phyloP scores from a whole-genome alignment of 1,140 invertebrate genomes.

The Hormaphis cornu region DNA sequence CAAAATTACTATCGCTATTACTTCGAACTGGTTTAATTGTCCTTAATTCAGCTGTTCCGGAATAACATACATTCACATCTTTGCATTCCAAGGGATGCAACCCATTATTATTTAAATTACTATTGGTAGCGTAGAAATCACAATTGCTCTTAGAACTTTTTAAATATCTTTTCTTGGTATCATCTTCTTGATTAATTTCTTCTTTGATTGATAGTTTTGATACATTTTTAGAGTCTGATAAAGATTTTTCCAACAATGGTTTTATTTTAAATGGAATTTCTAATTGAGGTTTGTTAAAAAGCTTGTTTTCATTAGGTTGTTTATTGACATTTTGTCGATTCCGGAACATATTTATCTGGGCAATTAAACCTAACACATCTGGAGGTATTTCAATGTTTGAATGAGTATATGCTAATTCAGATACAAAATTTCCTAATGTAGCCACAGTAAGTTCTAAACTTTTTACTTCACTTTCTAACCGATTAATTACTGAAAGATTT shows the following conservation, averaged over 20 bases:
- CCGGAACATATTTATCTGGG: conserved; percentile 45
- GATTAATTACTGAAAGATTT: conserved; percentile 50
- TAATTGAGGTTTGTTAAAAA: background rate
- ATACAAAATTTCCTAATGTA: conserved; percentile 53
- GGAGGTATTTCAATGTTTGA: conserved; percentile 54
- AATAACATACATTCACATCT: conserved; percentile 56
- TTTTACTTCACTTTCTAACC: conserved; percentile 54
- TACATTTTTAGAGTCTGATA: conserved; percentile 32
- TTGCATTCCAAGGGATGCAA: conserved; percentile 51
- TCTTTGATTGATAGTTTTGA: background rate
- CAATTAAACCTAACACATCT: conserved; percentile 55
- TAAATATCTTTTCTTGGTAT: background rate
- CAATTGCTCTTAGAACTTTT: conserved; percentile 3
- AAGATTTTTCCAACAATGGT: conserved; percentile 19
- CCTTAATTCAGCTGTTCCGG: conserved; percentile 57
- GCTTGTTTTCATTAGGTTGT: background rate
- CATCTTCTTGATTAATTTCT: background rate
- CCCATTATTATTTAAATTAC: conserved; percentile 31
- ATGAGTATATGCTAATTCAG: conserved; percentile 49
- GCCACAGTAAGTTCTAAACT: conserved; percentile 54
- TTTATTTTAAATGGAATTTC: background rate
- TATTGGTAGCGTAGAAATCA: background rate
- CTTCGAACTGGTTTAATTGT: conserved; percentile 44
- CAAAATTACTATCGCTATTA: conserved; percentile 17
- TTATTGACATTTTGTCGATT: conserved; percentile 32